Evolutionary conservation across 1,140 invertebrate species (phyloP).

Genomic region (Lethocerus indicus): DNA sequence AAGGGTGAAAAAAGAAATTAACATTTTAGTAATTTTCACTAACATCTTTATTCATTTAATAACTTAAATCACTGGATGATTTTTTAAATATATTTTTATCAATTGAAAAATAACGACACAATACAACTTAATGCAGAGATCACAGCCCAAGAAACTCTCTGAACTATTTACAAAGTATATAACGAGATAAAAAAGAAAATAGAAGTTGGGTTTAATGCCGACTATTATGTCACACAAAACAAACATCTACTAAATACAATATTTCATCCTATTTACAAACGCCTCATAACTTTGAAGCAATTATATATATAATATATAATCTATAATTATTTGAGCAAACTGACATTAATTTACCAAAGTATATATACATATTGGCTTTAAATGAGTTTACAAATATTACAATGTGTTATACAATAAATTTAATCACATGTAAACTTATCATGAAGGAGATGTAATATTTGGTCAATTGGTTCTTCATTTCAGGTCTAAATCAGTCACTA

Average conservation of each 20-base stretch:
- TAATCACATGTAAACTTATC: slow-evolving; percentile 7
- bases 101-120: slow-evolving; percentile 21
- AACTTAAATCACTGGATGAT: slow-evolving; percentile 22
- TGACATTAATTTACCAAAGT: slow-evolving; percentile 18
- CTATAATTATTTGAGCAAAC: slow-evolving; percentile 20
- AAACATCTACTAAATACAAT: slow-evolving; percentile 16
- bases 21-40: slow-evolving; percentile 16
- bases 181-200: slow-evolving; percentile 19
- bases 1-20: slow-evolving; percentile 6
- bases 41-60: slow-evolving; percentile 21
- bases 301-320: slow-evolving; percentile 15
- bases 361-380: slow-evolving; percentile 14
- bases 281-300: slow-evolving; percentile 10
- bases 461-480: slow-evolving; percentile 6
- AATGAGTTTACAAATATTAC: slow-evolving; percentile 12
- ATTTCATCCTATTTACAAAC: slow-evolving; percentile 15
- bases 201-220: slow-evolving; percentile 16
- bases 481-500: slow-evolving; percentile 1
- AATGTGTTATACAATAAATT: slow-evolving; percentile 8
- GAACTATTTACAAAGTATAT: slow-evolving; percentile 20
- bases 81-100: slow-evolving; percentile 20
- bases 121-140: slow-evolving; percentile 21
- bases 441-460: slow-evolving; percentile 10
- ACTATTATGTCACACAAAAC: slow-evolving; percentile 18
- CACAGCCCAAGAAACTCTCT: slow-evolving; percentile 21